These are phyloP conservation scores for Onchidella celtica DNA, from an alignment of 2,888 invertebrate genomes.

Conservation along the genomic window DNA sequence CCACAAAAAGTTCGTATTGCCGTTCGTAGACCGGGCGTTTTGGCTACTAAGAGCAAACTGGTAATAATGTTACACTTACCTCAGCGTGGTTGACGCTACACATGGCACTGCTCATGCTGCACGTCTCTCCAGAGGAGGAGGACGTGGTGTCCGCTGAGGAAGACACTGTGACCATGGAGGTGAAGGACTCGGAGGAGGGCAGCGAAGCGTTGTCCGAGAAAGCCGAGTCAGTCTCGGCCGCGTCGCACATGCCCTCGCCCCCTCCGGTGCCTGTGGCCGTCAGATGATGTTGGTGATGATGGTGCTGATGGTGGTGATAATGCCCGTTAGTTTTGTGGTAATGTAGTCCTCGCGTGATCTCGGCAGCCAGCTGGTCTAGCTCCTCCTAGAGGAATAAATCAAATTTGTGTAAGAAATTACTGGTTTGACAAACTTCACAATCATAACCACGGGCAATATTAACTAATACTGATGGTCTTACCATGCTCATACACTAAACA, in stretches of 20 bases:
- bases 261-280: slow-evolving; percentile 5
- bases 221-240: slow-evolving; percentile 95
- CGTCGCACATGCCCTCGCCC: slow-evolving; percentile 5
- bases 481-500: neutral
- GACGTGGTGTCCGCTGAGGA: slow-evolving; percentile 70
- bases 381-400: slow-evolving; percentile 61
- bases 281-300: slow-evolving; percentile 28
- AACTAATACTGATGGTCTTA: neutral
- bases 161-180: slow-evolving; percentile 83
- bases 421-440: neutral
- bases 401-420: neutral
- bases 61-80: slow-evolving; percentile 61
- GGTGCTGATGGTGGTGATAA: slow-evolving; percentile 29
- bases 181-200: slow-evolving; percentile 95
- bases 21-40: no score
- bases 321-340: slow-evolving; percentile 58
- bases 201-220: slow-evolving; percentile 98
- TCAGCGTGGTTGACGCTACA: slow-evolving; percentile 65
- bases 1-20: no score
- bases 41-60: no score
- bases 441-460: neutral
- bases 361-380: slow-evolving; percentile 72
- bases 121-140: slow-evolving; percentile 66
- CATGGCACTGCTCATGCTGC: slow-evolving; percentile 63
- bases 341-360: slow-evolving; percentile 69